These are phyloP conservation scores for Recurvirostra avosetta DNA, from an alignment of 2,113 vertebrate species.

Conservation along the genomic window DNA sequence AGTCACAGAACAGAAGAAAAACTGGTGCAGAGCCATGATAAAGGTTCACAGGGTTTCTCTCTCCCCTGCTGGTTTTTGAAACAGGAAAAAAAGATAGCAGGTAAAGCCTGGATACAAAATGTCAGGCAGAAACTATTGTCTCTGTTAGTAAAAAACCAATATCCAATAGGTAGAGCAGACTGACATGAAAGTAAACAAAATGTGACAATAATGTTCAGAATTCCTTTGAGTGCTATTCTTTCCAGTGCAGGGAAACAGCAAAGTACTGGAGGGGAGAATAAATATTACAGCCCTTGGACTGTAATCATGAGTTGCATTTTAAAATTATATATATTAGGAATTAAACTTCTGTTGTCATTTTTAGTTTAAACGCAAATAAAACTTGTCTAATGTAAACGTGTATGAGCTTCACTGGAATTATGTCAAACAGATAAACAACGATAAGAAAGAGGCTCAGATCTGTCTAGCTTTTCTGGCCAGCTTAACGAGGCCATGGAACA, in stretches of 20 bases:
- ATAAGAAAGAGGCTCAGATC: neutral
- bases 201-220: neutral
- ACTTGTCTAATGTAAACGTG: neutral
- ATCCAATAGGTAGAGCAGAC: neutral
- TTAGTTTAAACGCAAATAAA: neutral
- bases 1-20: no score
- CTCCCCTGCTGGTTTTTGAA: no score
- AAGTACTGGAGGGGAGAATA: neutral
- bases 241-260: neutral
- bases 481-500: constrained; percentile 42
- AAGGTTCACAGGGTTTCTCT: no score
- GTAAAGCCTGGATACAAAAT: no score
- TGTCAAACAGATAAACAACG: neutral
- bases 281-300: neutral
- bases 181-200: neutral
- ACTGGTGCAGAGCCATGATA: no score
- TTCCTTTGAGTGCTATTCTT: neutral
- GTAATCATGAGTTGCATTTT: constrained; percentile 33
- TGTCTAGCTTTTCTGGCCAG: constrained; percentile 35
- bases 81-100: no score
- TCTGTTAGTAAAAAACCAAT: neutral
- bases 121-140: neutral
- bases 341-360: constrained; percentile 9
- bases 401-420: neutral
- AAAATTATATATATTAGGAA: neutral